Evolutionary conservation across 2,888 invertebrate genomes (phyloP).

Genomic region (Synanthedon myopaeformis): DNA sequence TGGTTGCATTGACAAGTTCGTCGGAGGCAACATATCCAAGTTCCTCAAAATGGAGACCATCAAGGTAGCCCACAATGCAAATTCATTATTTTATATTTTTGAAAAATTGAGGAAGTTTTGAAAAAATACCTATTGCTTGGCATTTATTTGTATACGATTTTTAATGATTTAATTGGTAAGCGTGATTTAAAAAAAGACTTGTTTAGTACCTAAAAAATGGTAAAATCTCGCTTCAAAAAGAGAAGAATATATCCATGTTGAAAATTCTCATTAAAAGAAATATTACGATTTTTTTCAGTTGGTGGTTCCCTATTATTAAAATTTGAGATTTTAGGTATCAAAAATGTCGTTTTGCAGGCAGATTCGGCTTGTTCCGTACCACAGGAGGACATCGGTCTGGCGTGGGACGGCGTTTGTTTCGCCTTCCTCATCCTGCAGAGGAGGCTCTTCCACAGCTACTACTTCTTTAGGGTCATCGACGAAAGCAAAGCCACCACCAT

Average conservation of each 20-base stretch:
- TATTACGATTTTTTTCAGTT: background rate
- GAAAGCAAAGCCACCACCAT: slow-evolving; percentile 96
- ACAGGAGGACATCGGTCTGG: slow-evolving; percentile 86
- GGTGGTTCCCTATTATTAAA: background rate
- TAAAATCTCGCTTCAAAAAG: too few species aligned
- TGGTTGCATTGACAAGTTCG: slow-evolving; percentile 85
- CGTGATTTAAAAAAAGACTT: too few species aligned
- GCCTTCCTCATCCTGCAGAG: slow-evolving; percentile 92
- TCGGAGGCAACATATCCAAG: slow-evolving; percentile 49
- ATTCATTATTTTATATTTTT: too few species aligned
- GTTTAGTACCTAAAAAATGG: too few species aligned
- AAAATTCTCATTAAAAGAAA: background rate
- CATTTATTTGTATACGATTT: too few species aligned
- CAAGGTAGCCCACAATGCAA: slow-evolving; percentile 23
- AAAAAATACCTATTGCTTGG: too few species aligned
- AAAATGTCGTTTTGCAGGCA: slow-evolving; percentile 23
- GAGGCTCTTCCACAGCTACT: slow-evolving; percentile 93
- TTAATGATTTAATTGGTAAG: too few species aligned
- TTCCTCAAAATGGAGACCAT: slow-evolving; percentile 49
- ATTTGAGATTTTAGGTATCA: too few species aligned
- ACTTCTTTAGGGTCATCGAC: slow-evolving; percentile 96
- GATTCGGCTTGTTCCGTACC: slow-evolving; percentile 73
- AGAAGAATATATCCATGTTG: too few species aligned
- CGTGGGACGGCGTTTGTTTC: slow-evolving; percentile 97
- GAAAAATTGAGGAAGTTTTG: too few species aligned